phyloP scores from a whole-genome alignment of 2,888 invertebrate genomes.

The Biston stratarius region DNA sequence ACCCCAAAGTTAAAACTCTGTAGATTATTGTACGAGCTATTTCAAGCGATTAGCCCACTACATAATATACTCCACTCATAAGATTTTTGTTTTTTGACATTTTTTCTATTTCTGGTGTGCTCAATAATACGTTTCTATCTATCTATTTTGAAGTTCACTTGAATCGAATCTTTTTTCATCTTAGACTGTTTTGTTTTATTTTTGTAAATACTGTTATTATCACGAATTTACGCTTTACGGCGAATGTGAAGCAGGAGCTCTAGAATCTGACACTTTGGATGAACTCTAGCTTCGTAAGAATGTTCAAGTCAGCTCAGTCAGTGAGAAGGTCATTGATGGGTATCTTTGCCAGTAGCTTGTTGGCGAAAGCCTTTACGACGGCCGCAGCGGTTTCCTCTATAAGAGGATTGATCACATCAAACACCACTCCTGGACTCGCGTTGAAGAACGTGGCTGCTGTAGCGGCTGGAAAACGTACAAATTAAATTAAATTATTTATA shows the following conservation, averaged over 20 bases:
- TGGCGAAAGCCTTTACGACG: conserved; percentile 86
- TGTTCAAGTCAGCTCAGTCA: conserved; percentile 50
- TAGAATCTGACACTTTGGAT: not conserved
- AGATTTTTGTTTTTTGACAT: too few relatives aligned
- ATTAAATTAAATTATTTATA: not conserved
- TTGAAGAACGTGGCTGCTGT: conserved; percentile 91
- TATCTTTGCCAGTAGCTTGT: conserved; percentile 86
- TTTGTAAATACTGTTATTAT: too few relatives aligned
- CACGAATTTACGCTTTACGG: not conserved
- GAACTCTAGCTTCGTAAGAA: not conserved
- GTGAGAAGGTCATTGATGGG: conserved; percentile 87
- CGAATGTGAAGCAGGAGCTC: not conserved
- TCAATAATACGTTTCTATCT: too few relatives aligned
- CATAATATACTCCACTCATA: too few relatives aligned
- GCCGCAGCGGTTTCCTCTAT: conserved; percentile 89
- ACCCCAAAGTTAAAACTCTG: too few relatives aligned
- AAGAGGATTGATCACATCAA: conserved; percentile 90
- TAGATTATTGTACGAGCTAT: too few relatives aligned
- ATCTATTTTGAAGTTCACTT: too few relatives aligned
- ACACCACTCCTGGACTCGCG: conserved; percentile 87
- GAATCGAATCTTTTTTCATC: too few relatives aligned
- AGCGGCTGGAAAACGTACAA: conserved; percentile 78
- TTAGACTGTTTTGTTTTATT: too few relatives aligned
- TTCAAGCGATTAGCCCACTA: too few relatives aligned
- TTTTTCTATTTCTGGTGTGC: too few relatives aligned